Evolutionary conservation across 1,140 invertebrate genomes (phyloP).

Genomic region (Drosophila equinoxialis): DNA sequence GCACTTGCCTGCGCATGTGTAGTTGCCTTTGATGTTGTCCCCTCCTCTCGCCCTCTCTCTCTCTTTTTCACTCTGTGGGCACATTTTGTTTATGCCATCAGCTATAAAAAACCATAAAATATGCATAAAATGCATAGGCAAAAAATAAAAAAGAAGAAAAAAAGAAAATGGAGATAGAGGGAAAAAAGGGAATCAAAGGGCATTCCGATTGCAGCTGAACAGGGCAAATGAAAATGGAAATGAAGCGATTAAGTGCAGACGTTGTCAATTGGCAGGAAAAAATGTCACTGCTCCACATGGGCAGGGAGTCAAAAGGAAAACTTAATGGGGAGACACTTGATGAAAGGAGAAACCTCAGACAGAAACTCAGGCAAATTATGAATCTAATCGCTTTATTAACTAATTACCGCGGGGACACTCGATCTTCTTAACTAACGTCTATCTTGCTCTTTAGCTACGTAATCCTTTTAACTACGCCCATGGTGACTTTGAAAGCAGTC

Average conservation of each 20-base stretch:
- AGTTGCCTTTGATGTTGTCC: constrained; percentile 67
- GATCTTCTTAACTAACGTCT: too few relatives aligned
- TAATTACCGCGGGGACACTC: too few relatives aligned
- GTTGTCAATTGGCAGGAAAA: constrained; percentile 50
- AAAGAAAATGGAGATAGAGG: neutral
- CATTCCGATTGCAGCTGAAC: constrained; percentile 64
- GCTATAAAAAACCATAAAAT: constrained; percentile 78
- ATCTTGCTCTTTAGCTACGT: too few relatives aligned
- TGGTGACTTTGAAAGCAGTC: neutral
- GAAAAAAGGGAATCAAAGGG: constrained; percentile 25
- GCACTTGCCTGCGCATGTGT: constrained; percentile 79
- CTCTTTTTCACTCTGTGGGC: constrained; percentile 13
- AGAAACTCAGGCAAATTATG: too few relatives aligned
- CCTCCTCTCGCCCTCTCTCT: neutral
- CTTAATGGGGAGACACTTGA: neutral
- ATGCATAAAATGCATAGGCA: constrained; percentile 76
- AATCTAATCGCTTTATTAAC: too few relatives aligned
- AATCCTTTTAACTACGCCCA: neutral
- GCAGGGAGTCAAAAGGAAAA: neutral
- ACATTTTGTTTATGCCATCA: constrained; percentile 66
- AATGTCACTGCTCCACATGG: constrained; percentile 35
- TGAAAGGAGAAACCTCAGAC: neutral
- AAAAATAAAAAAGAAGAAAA: constrained; percentile 21
- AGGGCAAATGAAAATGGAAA: constrained; percentile 52
- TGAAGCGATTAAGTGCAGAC: constrained; percentile 72